A percentile compares a stretch with the other conserved stretches of the same genome.
Evolutionary conservation across 2,113 vertebrate genomes (phyloP).

Genomic region (Motacilla tschutschensis): DNA sequence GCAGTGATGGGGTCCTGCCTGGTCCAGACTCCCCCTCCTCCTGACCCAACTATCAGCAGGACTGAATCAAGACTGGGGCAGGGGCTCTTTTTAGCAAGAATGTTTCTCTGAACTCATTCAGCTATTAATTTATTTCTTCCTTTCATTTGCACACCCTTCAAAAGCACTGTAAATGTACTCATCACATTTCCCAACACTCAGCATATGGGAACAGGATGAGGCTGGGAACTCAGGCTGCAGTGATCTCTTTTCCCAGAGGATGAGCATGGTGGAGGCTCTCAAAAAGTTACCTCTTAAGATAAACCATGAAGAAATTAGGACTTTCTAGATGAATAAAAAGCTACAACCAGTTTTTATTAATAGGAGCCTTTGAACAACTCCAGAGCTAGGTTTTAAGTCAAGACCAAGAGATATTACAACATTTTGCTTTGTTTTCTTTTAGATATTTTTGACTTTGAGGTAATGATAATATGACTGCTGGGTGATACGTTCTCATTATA

Average conservation of each 20-base stretch:
- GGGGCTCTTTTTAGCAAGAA: not conserved
- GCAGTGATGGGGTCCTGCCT: not conserved
- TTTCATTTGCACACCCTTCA: not conserved
- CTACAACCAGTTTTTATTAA: not conserved
- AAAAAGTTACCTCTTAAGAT: not conserved
- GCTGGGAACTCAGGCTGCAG: not conserved
- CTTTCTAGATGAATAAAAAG: not conserved
- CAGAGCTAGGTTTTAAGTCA: not conserved
- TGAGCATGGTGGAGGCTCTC: not conserved
- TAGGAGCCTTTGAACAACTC: not conserved
- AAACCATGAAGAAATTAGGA: not conserved
- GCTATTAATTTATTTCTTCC: not conserved
- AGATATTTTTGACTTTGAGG: not conserved
- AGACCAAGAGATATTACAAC: not conserved
- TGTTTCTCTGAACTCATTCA: not conserved
- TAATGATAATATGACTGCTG: not conserved
- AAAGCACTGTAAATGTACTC: not conserved
- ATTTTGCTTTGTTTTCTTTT: not conserved
- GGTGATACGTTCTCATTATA: not conserved
- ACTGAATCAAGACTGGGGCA: not conserved
- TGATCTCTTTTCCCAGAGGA: not conserved
- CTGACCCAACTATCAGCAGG: accelerated
- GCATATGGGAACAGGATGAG: not conserved
- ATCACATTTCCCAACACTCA: not conserved
- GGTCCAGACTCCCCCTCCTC: not conserved